Evolutionary conservation across 2,888 invertebrate species (phyloP), one percentile per base, ranked within the genome.

Genomic region (Chrysina gloriosa): DNA sequence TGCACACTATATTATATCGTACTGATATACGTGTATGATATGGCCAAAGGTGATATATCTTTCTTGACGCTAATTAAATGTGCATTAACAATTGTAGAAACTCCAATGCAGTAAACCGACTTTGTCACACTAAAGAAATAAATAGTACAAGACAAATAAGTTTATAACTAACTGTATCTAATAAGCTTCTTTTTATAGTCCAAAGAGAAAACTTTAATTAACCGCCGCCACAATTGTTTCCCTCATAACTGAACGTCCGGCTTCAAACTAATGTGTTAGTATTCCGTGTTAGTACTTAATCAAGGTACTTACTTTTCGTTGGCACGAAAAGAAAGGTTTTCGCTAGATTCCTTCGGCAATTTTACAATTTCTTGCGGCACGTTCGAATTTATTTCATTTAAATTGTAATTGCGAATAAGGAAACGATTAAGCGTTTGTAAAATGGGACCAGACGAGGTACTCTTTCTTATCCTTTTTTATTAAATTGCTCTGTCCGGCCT

Each of bases 201-300:
- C 39, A 39, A 39, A 39, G 7, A 39, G 39, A 39, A 39, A n/a
- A 39, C 39, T n/a, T 39, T 5, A 39, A 39, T 39, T 39, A 39
- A 39, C 9, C 39, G 39, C n/a, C n/a, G n/a, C n/a, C n/a, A n/a
- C 16, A 39, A 3, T n/a, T n/a, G 7, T 16, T 39, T 39, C 9
- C 14, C 16, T 39, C 39, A 39, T n/a, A 16, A 2, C 11, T n/a
- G 16, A 16, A 39, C 9, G 39, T 39, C 11, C 4, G 39, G 39
- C n/a, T n/a, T 39, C 14, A 39, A 11, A 39, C 39, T 7, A 39
- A 39, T 39, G 11, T 9, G 1, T 3, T 39, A 39, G 9, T n/a
- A 39, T 36, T 36, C 3, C 39, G 16, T 39, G 16, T 16, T n/a
- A 14, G 39, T 39, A 2, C 16, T n/a, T n/a, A 39, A n/a, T 7